phyloP scores from a whole-genome alignment of 1,140 invertebrate species.

The Drosophila navojoa region DNA sequence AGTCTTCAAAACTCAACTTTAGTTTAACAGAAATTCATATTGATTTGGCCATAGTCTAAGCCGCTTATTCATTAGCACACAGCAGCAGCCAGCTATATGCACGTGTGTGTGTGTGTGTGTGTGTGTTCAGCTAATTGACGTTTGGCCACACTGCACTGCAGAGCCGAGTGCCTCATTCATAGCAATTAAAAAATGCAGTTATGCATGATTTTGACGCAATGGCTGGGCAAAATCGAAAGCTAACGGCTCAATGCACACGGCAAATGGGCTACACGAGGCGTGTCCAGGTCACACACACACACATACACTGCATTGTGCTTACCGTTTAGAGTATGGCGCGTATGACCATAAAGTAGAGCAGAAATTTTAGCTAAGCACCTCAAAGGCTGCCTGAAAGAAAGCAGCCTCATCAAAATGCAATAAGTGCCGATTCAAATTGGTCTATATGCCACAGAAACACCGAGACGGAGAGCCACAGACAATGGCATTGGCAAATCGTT shows the following conservation, averaged over 20 bases:
- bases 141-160: conserved; percentile 6
- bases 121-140: conserved; percentile 17
- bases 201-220: conserved; percentile 47
- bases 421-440: conserved; percentile 45
- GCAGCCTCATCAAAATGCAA: conserved; percentile 48
- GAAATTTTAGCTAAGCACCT: conserved; percentile 8
- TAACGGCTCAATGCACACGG: conserved; percentile 2
- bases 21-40: no score
- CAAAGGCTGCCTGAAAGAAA: conserved; percentile 33
- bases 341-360: conserved; percentile 12
- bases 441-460: conserved; percentile 1
- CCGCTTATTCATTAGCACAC: not conserved
- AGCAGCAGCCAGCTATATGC: not conserved
- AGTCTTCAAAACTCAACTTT: no score
- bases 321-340: not conserved
- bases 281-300: conserved; percentile 1
- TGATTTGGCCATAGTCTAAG: not conserved
- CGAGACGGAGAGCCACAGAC: not conserved
- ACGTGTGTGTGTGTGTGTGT: not conserved
- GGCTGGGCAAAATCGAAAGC: conserved; percentile 9
- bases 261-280: not conserved
- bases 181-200: conserved; percentile 61
- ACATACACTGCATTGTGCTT: not conserved
- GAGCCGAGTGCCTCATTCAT: conserved; percentile 38
- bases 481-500: conserved; percentile 1